A percentile compares a stretch with the other conserved stretches of the same genome.
Conservation (phyloP, 2,797 vertebrate species). For the Schizopygopsis malacanthus region DNA sequence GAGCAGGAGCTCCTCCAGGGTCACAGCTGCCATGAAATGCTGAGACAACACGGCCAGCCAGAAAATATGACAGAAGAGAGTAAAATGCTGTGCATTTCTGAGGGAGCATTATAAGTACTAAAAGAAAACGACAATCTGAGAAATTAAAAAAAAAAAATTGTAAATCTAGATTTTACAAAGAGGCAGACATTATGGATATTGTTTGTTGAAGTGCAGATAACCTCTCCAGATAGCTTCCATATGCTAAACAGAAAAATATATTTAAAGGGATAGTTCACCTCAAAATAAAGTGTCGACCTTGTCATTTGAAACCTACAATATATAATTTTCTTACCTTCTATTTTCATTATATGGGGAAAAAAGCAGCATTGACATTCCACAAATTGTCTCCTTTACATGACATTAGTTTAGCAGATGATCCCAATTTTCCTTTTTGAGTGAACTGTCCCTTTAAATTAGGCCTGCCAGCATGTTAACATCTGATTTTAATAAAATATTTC, state of each 20-base stretch:
- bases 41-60: constrained; percentile 36
- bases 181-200: not conserved
- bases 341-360: not conserved
- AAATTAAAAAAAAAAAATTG: too few relatives aligned
- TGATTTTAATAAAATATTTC: not conserved
- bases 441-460: not conserved
- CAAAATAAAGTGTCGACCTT: not conserved
- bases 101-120: not conserved
- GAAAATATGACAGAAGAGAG: constrained; percentile 44
- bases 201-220: not conserved
- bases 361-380: not conserved
- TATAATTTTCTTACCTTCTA: not conserved
- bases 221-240: not conserved
- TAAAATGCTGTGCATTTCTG: constrained; percentile 3
- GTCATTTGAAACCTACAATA: not conserved
- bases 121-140: not conserved
- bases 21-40: constrained; percentile 43
- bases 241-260: not conserved
- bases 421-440: not conserved
- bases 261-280: not conserved
- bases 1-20: constrained; percentile 49
- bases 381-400: not conserved
- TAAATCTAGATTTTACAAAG: not conserved
- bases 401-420: not conserved
- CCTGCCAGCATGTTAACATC: not conserved